Base-by-base conservation (phyloP, 2,888 invertebrate species). In the Argyresthia goedartella region DNA sequence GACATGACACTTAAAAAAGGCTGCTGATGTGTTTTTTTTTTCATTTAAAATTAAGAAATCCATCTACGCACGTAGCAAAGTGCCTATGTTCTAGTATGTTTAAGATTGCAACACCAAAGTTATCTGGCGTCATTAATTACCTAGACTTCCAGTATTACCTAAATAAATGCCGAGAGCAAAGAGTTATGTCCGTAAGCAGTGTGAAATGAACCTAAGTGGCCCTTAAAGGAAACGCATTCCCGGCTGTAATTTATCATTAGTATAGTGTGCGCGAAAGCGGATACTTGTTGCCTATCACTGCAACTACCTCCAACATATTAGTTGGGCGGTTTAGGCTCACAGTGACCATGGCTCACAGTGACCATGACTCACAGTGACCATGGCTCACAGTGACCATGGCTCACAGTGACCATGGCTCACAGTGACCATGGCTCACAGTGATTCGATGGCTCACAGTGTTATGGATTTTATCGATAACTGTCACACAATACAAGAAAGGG, bases 181-280 rank as follows among this genome's bases (percentile, higher is more conserved):
- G 49, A 49, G 41, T 49, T 49, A 49, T 49, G 59, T 62, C 63
- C 56, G 60, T 59, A 61, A 60, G 55, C 63, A 57, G 62, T 56
- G 56, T 63, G 61, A 62, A 65, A 57, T 55, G 57, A 58, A 66
- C 59, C 60, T 65, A 66, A 66, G 66, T 60, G 65, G 60, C 36
- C 65, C 60, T 64, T 66, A 62, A 68, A 65, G 67, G 64, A 66
- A 71, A 69, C 62, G 63, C 63, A 66, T 64, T 69, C 59, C 62
- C 53, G 54, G 53, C 61, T 61, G 69, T 62, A 61, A 67, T 73
- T 73, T 66, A 69, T 71, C 71, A 69, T 68, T 63, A 62, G 61
- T 62, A 59, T 60, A 58, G 58, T 64, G 65, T 61, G 62, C 58
- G 62, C 61, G 56, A 56, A 56, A 59, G 60, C 61, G 56, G 60